phyloP scores from a whole-genome alignment of 2,888 invertebrate species.

The Pyrochroa serraticornis region DNA sequence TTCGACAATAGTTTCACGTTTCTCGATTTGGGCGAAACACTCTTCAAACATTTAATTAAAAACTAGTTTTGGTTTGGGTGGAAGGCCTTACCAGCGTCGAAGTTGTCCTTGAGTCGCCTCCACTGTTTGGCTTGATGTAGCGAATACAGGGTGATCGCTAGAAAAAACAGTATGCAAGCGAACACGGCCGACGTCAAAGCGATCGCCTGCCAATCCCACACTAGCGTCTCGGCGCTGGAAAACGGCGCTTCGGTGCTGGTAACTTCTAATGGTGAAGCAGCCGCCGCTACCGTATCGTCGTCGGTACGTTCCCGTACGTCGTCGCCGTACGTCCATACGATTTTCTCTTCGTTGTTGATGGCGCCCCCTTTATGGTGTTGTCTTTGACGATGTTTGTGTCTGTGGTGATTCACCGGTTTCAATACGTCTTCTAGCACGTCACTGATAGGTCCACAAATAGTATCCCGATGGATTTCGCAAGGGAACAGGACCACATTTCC shows the following conservation, averaged over 20 bases:
- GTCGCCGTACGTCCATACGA: constrained; percentile 36
- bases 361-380: constrained; percentile 40
- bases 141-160: constrained; percentile 77
- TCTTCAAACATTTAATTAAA: no score
- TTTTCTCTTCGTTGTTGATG: constrained; percentile 32
- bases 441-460: constrained; percentile 71
- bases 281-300: constrained; percentile 26
- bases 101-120: constrained; percentile 77
- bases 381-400: constrained; percentile 42
- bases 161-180: constrained; percentile 80
- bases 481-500: constrained; percentile 70
- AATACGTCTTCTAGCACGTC: constrained; percentile 57
- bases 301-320: constrained; percentile 28
- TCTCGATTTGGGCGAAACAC: no score
- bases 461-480: constrained; percentile 77
- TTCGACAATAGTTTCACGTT: no score
- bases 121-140: constrained; percentile 80
- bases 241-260: constrained; percentile 57
- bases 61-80: not conserved
- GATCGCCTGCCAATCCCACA: constrained; percentile 78
- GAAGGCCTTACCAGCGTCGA: constrained; percentile 72
- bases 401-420: constrained; percentile 13
- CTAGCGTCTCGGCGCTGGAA: constrained; percentile 57
- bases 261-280: constrained; percentile 53
- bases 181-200: constrained; percentile 75